Evolutionary conservation across 2,113 vertebrate genomes (phyloP).

Genomic region (Echinops telfairi): DNA sequence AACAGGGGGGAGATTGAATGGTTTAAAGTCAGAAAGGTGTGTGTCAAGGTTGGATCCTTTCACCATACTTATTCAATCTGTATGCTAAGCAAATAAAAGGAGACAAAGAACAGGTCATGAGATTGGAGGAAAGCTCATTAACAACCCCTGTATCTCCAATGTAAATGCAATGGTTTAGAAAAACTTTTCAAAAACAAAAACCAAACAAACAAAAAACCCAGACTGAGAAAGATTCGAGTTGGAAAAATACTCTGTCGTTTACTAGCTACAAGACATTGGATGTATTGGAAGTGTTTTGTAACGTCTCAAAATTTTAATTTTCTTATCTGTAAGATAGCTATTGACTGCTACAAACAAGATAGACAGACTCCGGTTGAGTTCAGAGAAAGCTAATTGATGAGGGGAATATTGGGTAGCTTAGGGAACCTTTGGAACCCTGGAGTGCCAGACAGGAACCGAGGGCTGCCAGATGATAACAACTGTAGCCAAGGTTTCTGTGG

Average conservation of each 20-base stretch:
- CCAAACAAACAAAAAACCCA: background rate
- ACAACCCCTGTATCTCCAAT: background rate
- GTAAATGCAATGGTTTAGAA: background rate
- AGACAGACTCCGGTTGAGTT: background rate
- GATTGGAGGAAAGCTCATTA: too few species aligned
- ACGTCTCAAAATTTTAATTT: background rate
- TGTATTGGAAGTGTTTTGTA: background rate
- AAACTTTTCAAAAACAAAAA: background rate
- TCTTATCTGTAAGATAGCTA: background rate
- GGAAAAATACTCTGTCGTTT: conserved; percentile 7
- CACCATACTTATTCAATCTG: too few species aligned
- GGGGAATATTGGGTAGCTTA: background rate
- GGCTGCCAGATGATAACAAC: background rate
- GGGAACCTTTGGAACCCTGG: background rate
- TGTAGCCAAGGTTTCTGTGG: background rate
- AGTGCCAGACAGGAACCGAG: background rate
- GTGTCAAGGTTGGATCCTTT: too few species aligned
- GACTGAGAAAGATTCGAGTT: background rate
- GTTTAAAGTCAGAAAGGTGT: too few species aligned
- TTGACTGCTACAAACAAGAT: background rate
- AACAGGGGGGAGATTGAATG: too few species aligned
- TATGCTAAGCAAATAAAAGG: too few species aligned
- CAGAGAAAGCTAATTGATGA: background rate
- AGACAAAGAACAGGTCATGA: too few species aligned
- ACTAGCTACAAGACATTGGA: background rate